phyloP scores from a whole-genome alignment of 2,797 vertebrate genomes.

The Parambassis ranga region DNA sequence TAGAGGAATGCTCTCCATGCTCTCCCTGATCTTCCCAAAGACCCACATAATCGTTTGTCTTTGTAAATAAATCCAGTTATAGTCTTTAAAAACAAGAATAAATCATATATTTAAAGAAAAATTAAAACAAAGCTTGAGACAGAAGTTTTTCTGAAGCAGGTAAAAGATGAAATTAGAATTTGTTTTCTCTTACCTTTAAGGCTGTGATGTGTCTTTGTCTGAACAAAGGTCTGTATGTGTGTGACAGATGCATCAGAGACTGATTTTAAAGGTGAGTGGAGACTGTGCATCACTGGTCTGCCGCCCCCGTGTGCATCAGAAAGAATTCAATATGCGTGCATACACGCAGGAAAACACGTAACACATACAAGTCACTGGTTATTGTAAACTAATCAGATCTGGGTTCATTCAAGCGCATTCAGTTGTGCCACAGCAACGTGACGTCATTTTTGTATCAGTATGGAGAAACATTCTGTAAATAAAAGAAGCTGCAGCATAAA shows the following conservation, averaged over 20 bases:
- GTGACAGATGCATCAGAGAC: slow-evolving; percentile 3
- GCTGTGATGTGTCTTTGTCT: slow-evolving; percentile 5
- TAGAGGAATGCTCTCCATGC: slow-evolving; percentile 61
- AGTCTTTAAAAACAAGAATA: slow-evolving; percentile 1
- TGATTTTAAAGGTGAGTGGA: slow-evolving; percentile 50
- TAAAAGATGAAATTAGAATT: background rate
- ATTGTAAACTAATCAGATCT: slow-evolving; percentile 7
- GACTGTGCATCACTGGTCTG: slow-evolving; percentile 38
- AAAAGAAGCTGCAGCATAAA: too few relatives aligned
- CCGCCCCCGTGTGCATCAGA: slow-evolving; percentile 46
- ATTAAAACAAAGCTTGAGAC: background rate
- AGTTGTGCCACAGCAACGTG: background rate
- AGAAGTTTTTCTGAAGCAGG: background rate
- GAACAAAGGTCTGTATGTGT: slow-evolving; percentile 5
- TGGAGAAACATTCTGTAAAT: background rate
- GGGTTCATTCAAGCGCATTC: slow-evolving; percentile 13
- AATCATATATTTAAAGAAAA: background rate
- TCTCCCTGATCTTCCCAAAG: slow-evolving; percentile 68
- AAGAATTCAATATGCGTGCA: slow-evolving; percentile 20
- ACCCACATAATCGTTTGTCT: slow-evolving; percentile 68
- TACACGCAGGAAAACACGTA: background rate
- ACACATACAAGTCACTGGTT: background rate
- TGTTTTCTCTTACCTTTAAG: slow-evolving; percentile 42
- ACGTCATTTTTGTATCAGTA: background rate
- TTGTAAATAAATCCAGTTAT: background rate